These are phyloP conservation scores for Lasioglossum oenotherae DNA, from an alignment of 2,888 invertebrate genomes.

Conservation along the genomic window DNA sequence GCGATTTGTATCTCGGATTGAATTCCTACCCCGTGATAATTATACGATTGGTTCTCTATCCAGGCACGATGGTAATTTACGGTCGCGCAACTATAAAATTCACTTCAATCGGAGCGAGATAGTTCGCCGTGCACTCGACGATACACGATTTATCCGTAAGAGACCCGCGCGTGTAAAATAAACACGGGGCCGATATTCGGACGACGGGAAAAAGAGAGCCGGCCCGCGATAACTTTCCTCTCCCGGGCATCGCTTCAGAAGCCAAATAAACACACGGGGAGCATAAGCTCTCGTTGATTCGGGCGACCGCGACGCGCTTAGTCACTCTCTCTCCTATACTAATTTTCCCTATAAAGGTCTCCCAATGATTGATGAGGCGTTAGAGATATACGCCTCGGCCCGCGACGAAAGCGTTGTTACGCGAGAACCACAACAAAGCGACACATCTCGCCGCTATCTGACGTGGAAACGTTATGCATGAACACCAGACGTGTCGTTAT, in stretches of 20 bases:
- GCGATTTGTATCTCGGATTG: slow-evolving; percentile 55
- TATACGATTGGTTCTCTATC: slow-evolving; percentile 49
- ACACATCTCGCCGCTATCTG: slow-evolving; percentile 48
- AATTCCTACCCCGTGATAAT: slow-evolving; percentile 53
- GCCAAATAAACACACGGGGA: slow-evolving; percentile 77
- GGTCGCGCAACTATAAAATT: slow-evolving; percentile 41
- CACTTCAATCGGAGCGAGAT: slow-evolving; percentile 20
- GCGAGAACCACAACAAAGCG: slow-evolving; percentile 11
- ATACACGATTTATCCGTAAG: neutral
- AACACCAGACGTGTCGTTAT: slow-evolving; percentile 28
- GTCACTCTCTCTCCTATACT: slow-evolving; percentile 66
- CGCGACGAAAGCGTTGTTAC: neutral
- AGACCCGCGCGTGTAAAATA: slow-evolving; percentile 2
- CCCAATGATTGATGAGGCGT: slow-evolving; percentile 50
- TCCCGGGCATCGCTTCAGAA: slow-evolving; percentile 59
- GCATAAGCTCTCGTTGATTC: slow-evolving; percentile 57
- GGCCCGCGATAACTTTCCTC: slow-evolving; percentile 52
- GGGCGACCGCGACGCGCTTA: slow-evolving; percentile 73
- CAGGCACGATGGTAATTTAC: slow-evolving; percentile 33
- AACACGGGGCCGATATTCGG: slow-evolving; percentile 17
- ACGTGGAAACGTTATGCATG: slow-evolving; percentile 17
- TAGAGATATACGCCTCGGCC: slow-evolving; percentile 10
- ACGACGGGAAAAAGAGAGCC: slow-evolving; percentile 17
- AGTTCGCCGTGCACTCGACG: neutral
- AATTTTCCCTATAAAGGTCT: slow-evolving; percentile 59